Base-by-base conservation (phyloP, 2,113 vertebrate species). In the Gymnarchus niloticus region DNA sequence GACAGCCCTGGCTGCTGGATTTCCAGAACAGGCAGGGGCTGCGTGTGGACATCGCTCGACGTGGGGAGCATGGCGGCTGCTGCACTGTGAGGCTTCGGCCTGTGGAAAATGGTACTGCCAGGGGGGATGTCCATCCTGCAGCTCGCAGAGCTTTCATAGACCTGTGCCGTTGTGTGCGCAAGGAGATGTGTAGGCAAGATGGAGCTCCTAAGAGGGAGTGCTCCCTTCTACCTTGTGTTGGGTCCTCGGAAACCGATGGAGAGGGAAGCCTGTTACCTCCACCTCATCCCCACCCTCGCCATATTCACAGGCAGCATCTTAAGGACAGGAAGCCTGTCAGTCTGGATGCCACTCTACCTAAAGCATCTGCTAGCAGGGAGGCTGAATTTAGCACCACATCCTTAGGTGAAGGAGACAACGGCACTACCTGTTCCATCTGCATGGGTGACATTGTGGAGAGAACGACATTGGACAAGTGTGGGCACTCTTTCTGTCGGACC, bases 21-120 rank as follows among this genome's bases (percentile, higher is more conserved):
- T 97, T 99, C 89, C 95, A 96, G 92, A 95, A 95, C 90, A 97
- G 96, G 91, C 95, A 97, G 89, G 95, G 95, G 81, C 96, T 98
- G 88, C 95, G 94, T 44, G 96, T 96, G 83, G 93, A 96, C 88
- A 97, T 99, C 83, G 93, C 95, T 57, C 92, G 95, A 69, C 93
- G 97, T 49, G 97, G 97, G n/a, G 97, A 98, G 88, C 96, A 95
- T 57, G 96, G 97, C 3, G 97, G 97, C 90, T 97, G 97, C 93
- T 99, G 97, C 1, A 95, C 97, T 7, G 95, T 99, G 46, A 90
- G 94, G 88, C 95, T 97, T 90, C 96, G 96, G 83, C 95, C 95
- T 0, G 94, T 93, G 80, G 95, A 96, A 78, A 94, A 94, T 85
- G 92, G 92, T 0, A 89, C 94, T 91, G 93, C 93, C 86, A 93